These are phyloP conservation scores for Oscarella lobularis DNA, from an alignment of 37 sponge, comb jelly and placozoan species.

Conservation along the genomic window DNA sequence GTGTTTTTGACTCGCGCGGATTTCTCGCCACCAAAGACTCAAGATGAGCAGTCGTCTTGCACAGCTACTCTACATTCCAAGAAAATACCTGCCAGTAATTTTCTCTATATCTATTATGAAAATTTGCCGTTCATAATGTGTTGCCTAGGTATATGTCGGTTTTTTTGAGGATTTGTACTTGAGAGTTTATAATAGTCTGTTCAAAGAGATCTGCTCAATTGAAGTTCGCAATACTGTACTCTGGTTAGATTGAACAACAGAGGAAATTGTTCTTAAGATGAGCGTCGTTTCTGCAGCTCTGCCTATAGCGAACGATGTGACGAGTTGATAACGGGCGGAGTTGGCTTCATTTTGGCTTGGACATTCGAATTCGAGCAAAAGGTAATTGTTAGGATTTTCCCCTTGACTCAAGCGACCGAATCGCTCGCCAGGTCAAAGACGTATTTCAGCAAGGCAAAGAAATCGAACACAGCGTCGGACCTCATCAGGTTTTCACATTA, in stretches of 20 bases:
- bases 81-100: no score
- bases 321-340: constrained; percentile 1
- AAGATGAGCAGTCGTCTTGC: no score
- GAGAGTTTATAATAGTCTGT: not conserved
- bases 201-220: not conserved
- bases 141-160: not conserved
- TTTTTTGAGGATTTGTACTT: not conserved
- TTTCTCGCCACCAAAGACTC: no score
- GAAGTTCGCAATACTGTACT: not conserved
- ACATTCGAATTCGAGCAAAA: not conserved
- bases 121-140: not conserved
- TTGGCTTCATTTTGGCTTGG: not conserved
- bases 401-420: no score
- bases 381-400: no score
- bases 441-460: no score
- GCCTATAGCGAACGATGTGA: not conserved
- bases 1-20: no score
- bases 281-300: not conserved
- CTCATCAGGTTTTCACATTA: no score
- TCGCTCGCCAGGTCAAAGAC: no score
- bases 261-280: not conserved
- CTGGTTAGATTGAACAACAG: not conserved
- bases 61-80: no score
- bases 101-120: no score
- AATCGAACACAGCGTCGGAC: no score